A percentile compares a stretch with the other conserved stretches of the same genome.
phyloP scores from a whole-genome alignment of 2,113 vertebrate genomes.

The Eira barbara region DNA sequence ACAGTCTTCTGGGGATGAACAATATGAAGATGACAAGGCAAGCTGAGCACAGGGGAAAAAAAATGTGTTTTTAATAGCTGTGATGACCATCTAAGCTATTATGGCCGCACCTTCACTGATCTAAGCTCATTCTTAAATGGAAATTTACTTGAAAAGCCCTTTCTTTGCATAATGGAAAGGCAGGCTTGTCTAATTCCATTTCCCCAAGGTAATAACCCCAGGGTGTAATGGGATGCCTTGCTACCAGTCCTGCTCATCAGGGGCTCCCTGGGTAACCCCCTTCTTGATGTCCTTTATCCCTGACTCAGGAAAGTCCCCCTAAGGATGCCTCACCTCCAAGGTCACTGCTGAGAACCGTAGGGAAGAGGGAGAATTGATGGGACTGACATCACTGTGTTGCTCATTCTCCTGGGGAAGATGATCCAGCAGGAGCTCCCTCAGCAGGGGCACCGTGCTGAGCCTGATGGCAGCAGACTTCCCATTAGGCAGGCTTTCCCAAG shows the following conservation, averaged over 20 bases:
- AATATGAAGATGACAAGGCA: constrained; percentile 53
- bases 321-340: constrained; percentile 43
- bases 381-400: background rate
- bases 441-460: background rate
- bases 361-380: constrained; percentile 20
- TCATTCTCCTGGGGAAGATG: background rate
- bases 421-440: background rate
- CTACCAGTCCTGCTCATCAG: background rate
- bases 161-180: constrained; percentile 76
- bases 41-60: constrained; percentile 6
- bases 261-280: background rate
- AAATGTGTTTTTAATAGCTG: constrained; percentile 74
- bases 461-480: background rate
- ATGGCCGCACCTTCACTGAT: constrained; percentile 67
- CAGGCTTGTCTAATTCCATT: constrained; percentile 59
- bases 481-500: background rate
- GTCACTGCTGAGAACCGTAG: constrained; percentile 19
- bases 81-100: constrained; percentile 73
- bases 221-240: constrained; percentile 37
- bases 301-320: constrained; percentile 36
- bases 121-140: constrained; percentile 70
- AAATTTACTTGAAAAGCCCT: constrained; percentile 77
- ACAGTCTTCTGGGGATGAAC: constrained; percentile 32
- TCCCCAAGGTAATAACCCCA: constrained; percentile 64
- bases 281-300: constrained; percentile 13